These are phyloP conservation scores for Microplitis manilae DNA, from an alignment of 2,888 invertebrate genomes.

Conservation along the genomic window DNA sequence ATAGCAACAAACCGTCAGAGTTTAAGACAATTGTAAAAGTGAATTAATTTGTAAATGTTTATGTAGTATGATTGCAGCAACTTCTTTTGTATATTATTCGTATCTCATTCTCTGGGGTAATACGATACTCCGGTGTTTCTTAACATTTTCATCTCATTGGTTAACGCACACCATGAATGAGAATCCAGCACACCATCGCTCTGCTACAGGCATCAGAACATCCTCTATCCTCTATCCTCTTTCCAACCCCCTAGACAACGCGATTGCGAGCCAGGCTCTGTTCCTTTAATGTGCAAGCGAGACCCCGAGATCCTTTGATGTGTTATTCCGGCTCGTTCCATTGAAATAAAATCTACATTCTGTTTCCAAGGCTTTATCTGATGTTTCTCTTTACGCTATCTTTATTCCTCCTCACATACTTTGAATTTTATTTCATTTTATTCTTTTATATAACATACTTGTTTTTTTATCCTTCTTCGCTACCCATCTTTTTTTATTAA, in stretches of 20 bases:
- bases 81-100: constrained; percentile 2
- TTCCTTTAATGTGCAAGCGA: constrained; percentile 20
- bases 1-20: not conserved
- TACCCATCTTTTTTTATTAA: not conserved
- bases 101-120: not conserved
- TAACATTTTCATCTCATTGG: constrained; percentile 20
- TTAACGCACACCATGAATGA: constrained; percentile 4
- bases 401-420: constrained; percentile 8
- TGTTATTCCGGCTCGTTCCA: constrained; percentile 33
- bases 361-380: constrained; percentile 4
- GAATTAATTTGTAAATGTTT: constrained; percentile 19
- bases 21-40: constrained; percentile 1
- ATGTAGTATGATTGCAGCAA: not conserved
- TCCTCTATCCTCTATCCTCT: not conserved
- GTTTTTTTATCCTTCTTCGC: not conserved
- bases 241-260: not conserved
- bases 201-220: not conserved
- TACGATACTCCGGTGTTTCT: constrained; percentile 11
- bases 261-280: constrained; percentile 14
- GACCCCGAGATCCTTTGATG: constrained; percentile 27
- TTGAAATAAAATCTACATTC: constrained; percentile 33
- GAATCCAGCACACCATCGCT: too few species aligned
- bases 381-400: constrained; percentile 7
- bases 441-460: not conserved
- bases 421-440: constrained; percentile 10